These are phyloP conservation scores for Tetragnatha versicolor DNA, from an alignment of 1,140 invertebrate genomes.

Conservation along the genomic window DNA sequence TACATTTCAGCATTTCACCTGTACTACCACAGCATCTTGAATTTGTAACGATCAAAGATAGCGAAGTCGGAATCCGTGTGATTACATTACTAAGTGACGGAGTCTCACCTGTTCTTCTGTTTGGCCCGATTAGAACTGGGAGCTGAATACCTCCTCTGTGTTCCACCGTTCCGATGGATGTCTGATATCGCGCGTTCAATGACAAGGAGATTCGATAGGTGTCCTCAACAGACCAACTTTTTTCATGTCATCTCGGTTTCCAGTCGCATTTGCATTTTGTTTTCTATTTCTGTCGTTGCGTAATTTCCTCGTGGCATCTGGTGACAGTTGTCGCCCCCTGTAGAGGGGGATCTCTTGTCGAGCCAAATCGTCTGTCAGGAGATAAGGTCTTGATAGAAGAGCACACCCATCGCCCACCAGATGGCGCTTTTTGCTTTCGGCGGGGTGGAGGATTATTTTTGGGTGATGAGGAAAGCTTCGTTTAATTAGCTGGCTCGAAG, in stretches of 20 bases:
- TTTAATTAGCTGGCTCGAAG: too few relatives aligned
- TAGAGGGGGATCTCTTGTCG: slow-evolving; percentile 13
- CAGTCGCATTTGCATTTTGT: not conserved
- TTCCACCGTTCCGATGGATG: not conserved
- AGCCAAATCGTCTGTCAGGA: slow-evolving; percentile 47
- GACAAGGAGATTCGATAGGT: not conserved
- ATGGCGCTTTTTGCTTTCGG: too few relatives aligned
- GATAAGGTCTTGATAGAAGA: slow-evolving; percentile 44
- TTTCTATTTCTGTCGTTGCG: not conserved
- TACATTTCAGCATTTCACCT: too few relatives aligned
- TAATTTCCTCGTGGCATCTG: slow-evolving; percentile 14
- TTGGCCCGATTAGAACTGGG: too few relatives aligned
- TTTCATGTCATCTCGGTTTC: not conserved
- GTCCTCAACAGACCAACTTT: not conserved
- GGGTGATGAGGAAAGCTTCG: too few relatives aligned
- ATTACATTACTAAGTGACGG: too few relatives aligned
- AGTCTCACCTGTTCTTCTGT: too few relatives aligned
- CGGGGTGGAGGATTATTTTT: too few relatives aligned
- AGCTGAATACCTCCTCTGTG: too few relatives aligned
- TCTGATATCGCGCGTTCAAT: not conserved
- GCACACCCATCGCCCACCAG: slow-evolving; percentile 11
- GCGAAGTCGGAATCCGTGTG: too few relatives aligned
- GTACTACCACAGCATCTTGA: too few relatives aligned
- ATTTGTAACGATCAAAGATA: too few relatives aligned
- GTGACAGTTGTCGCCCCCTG: slow-evolving; percentile 29